These are phyloP conservation scores for Drosophila simulans DNA, from an alignment of 1,140 invertebrate species.

Conservation along the genomic window DNA sequence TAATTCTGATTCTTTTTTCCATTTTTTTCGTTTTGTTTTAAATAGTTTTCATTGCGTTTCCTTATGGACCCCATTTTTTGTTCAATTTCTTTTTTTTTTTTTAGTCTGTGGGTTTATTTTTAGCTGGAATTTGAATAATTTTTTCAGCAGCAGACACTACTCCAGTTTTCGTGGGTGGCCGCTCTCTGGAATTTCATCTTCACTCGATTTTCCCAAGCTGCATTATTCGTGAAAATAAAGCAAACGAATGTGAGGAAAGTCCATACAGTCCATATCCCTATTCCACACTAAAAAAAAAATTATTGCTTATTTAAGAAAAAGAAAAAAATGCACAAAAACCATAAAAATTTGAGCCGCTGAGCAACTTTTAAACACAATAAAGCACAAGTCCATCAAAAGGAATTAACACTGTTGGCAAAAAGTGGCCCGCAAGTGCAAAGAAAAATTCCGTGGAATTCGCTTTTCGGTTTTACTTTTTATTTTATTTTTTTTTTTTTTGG, in stretches of 20 bases:
- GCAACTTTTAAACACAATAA: too few relatives aligned
- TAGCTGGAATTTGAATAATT: constrained; percentile 9
- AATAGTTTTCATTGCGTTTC: constrained; percentile 30
- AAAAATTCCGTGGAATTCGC: not conserved
- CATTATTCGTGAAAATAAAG: not conserved
- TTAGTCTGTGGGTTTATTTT: constrained; percentile 27
- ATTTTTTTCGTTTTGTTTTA: constrained; percentile 21
- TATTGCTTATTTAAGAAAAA: too few relatives aligned
- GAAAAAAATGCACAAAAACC: too few relatives aligned
- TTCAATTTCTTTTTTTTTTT: not conserved
- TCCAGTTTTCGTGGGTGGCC: constrained; percentile 21
- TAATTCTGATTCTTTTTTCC: constrained; percentile 10
- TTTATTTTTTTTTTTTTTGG: not conserved
- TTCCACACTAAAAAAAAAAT: not conserved
- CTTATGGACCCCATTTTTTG: constrained; percentile 42
- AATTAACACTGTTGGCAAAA: not conserved
- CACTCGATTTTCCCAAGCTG: not conserved
- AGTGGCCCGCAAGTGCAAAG: constrained; percentile 7
- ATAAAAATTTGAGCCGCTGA: too few relatives aligned
- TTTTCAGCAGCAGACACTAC: constrained; percentile 2
- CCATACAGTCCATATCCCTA: not conserved
- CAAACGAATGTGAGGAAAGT: not conserved
- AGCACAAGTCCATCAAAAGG: not conserved
- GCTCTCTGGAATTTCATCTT: not conserved
- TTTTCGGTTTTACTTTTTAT: not conserved